Evolutionary conservation across 2,797 vertebrate species (phyloP).

Genomic region (Neopelma chrysocephalum): DNA sequence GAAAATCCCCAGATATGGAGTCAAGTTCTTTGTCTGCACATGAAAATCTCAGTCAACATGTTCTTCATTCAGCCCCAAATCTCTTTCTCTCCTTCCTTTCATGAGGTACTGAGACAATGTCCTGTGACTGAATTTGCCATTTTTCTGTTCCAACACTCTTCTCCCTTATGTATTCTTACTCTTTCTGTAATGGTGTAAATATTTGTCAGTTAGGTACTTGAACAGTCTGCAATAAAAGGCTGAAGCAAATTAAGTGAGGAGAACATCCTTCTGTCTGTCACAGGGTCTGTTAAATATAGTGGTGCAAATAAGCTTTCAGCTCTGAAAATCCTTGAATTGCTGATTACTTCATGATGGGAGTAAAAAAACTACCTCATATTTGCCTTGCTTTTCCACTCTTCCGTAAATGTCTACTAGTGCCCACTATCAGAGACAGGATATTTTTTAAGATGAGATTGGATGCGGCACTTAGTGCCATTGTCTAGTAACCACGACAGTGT

Average conservation of each 20-base stretch:
- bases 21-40: neutral
- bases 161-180: neutral
- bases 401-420: neutral
- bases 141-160: neutral
- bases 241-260: neutral
- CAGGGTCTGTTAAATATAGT: neutral
- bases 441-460: too few relatives aligned
- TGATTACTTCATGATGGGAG: neutral
- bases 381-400: neutral
- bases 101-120: neutral
- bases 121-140: neutral
- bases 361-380: neutral
- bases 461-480: too few relatives aligned
- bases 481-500: too few relatives aligned
- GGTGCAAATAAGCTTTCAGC: neutral
- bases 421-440: neutral
- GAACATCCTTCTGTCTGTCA: neutral
- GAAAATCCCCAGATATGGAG: neutral
- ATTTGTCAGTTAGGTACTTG: neutral
- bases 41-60: neutral
- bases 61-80: neutral
- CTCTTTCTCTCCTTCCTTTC: neutral
- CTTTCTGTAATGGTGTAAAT: neutral
- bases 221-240: neutral
- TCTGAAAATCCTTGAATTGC: neutral